Evolutionary conservation across 2,797 vertebrate species (phyloP), one percentile per base, ranked within the genome.

Genomic region (Sardinella longiceps): DNA sequence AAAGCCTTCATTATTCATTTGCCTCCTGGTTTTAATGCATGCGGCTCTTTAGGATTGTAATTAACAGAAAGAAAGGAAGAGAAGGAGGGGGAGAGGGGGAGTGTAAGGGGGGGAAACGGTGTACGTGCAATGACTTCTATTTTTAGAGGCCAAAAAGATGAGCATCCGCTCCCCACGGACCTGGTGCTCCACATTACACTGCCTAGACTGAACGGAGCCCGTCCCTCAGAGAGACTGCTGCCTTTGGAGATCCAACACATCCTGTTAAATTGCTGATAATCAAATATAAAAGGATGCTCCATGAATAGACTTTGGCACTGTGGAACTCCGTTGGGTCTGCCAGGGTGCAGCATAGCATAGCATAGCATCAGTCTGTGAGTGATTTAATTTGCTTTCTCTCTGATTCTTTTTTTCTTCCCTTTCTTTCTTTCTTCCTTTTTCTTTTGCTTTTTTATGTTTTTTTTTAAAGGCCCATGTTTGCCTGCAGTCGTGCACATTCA

Each of bases 191-290:
- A 85, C 81, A 87, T 82, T 33, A 43, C 43, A 50, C 80, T 77
- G 60, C 33, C 81, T 51, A 74, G 46, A 83, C 81, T 88, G 86
- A 87, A 85, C 28, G 66, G 82, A 39, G 23, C 58, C 81, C 51
- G 45, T 56, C 37, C 83, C 77, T 85, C 86, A 30, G 39, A 81
- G 84, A 87, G 30, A 23, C 28, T 5, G 6, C 63, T 83, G 43
- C 82, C 84, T 87, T 83, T 84, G 81, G 82, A 85, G 83, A 87
- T 84, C 82, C 60, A 63, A 84, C 82, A 87, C 83, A 87, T 88
- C 85, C 86, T 66, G 83, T 88, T 88, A 80, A 89, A 90, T 81
- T 60, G 82, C 56, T 80, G 86, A 88, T 87, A 84, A 89, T 88
- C 83, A 82, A 63, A 84, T 87, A 87, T 86, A 80, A 88, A 87